These are phyloP conservation scores for Trachythela sp. DNA, from an alignment of 64 coral and sea anemone species.

Conservation along the genomic window DNA sequence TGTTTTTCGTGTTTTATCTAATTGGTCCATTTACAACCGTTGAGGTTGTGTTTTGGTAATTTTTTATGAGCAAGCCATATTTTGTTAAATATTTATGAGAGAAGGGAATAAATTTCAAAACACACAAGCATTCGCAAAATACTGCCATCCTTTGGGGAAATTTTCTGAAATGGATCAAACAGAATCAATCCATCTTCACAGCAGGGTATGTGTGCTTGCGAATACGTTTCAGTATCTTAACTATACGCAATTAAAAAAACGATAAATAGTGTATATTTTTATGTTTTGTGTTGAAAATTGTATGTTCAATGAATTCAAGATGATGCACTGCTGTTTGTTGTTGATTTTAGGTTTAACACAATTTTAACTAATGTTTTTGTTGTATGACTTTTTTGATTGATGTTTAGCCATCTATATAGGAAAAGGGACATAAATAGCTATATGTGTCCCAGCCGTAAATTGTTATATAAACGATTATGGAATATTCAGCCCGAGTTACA, in stretches of 20 bases:
- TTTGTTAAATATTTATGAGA: slow-evolving; percentile 14
- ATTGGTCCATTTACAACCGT: background rate
- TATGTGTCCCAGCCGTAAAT: background rate
- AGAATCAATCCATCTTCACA: background rate
- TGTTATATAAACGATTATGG: too few species aligned
- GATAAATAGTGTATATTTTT: too few species aligned
- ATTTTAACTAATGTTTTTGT: background rate
- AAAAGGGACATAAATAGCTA: background rate
- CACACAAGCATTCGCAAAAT: background rate
- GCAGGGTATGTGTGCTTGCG: background rate
- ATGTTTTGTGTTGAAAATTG: too few species aligned
- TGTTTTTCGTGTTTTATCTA: background rate
- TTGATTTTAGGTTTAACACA: background rate
- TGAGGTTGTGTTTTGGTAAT: background rate
- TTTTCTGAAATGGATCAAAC: background rate
- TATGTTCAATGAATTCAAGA: background rate
- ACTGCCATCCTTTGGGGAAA: background rate
- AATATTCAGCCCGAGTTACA: too few species aligned
- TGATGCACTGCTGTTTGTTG: background rate
- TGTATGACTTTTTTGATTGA: background rate
- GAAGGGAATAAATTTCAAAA: background rate
- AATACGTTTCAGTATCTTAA: too few species aligned
- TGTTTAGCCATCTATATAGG: background rate
- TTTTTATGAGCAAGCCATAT: slow-evolving; percentile 12
- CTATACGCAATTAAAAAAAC: too few species aligned